These are phyloP conservation scores for Lepidothrix coronata DNA, from an alignment of 2,113 vertebrate species.

Conservation along the genomic window DNA sequence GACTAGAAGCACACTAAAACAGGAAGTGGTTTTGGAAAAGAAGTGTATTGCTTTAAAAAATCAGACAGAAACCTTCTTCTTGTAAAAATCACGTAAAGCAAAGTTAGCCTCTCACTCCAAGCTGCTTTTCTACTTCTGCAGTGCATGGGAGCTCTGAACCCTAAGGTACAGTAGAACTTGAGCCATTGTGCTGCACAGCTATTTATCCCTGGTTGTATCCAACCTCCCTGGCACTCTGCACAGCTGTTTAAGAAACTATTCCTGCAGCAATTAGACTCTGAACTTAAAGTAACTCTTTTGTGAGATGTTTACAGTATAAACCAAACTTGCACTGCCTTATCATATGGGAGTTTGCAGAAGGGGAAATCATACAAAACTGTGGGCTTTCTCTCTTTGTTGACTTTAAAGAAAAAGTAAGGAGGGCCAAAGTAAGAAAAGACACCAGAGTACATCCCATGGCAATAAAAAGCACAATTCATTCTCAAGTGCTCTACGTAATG, in stretches of 20 bases:
- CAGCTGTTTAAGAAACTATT: not conserved
- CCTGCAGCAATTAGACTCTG: not conserved
- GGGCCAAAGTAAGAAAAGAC: not conserved
- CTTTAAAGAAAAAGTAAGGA: not conserved
- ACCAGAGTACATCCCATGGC: not conserved
- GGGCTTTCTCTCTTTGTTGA: not conserved
- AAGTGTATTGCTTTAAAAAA: not conserved
- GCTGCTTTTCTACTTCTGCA: not conserved
- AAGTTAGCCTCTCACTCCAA: not conserved
- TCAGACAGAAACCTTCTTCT: not conserved
- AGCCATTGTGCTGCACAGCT: not conserved
- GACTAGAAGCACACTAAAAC: not conserved
- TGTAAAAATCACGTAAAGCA: not conserved
- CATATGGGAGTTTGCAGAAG: not conserved
- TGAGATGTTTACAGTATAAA: not conserved
- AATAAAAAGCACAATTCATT: constrained; percentile 25
- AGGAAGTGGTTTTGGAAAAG: not conserved
- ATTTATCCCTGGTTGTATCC: not conserved
- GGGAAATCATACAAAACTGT: not conserved
- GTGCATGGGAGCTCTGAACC: not conserved
- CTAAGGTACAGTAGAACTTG: not conserved
- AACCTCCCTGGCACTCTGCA: not conserved
- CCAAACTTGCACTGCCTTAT: not conserved
- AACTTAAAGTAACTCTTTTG: not conserved
- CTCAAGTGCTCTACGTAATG: not conserved